Evolutionary conservation across 2,888 invertebrate species (phyloP), one percentile per base, ranked within the genome.

Genomic region (Tipula confusa): DNA sequence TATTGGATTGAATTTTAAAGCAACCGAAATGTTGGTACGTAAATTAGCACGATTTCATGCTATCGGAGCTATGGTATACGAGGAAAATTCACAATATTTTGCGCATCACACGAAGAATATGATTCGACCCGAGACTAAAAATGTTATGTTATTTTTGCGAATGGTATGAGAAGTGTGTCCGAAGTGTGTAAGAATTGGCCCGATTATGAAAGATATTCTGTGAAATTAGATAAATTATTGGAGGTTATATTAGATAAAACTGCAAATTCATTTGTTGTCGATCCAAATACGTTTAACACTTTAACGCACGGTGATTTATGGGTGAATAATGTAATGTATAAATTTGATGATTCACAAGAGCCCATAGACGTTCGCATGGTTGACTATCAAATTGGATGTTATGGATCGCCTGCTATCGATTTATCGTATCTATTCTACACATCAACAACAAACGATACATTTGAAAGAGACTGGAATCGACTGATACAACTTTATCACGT

Each of bases 241-340:
- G 9, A 29, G 15, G 15, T 31, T n/a, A n/a, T 80, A 7, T n/a
- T 80, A 29, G 29, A 80, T 0, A 80, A 0, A n/a, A 11, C 24
- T 6, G 11, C 18, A 1, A 24, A 9, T 4, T n/a, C 38, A 11
- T 36, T 18, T 82, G 24, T 11, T 5, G 3, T 1, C 13, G 82
- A 82, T 24, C 24, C 18, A 18, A 36, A 36, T 82, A 1, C 15
- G 2, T 82, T 82, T 15, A 82, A 82, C 4, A 38, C 38, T 9
- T 33, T 82, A 11, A 89, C 88, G 84, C 89, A 89, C 84, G 89
- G 89, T 11, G 89, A 89, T 85, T 85, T 88, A 5, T 89, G 89
- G 89, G 85, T 88, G 4, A 89, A 89, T 84, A 89, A 89, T 85
- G 88, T 89, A 86, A 87, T 89, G 87, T 89, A 89, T 84, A 86